Conservation (phyloP, 2,888 invertebrate genomes). For the Apamea anceps region DNA sequence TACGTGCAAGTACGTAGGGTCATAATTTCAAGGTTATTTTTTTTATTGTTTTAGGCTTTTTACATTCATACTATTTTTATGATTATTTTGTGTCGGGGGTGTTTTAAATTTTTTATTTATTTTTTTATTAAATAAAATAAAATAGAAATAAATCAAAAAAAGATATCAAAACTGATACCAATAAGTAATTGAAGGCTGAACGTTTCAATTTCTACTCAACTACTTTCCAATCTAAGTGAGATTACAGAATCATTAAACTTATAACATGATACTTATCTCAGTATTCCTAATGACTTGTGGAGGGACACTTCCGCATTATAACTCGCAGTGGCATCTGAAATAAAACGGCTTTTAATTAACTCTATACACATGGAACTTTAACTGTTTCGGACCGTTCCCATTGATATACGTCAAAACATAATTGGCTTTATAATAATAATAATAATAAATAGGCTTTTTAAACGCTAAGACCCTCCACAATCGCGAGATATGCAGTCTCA, state of each 20-base stretch:
- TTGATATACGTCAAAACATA: slow-evolving; percentile 15
- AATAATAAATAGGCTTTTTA: too few relatives aligned
- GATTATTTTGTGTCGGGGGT: too few relatives aligned
- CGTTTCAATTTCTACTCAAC: not conserved
- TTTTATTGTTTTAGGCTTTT: too few relatives aligned
- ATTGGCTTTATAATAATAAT: too few relatives aligned
- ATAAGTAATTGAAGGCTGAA: not conserved
- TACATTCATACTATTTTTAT: too few relatives aligned
- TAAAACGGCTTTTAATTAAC: slow-evolving; percentile 66
- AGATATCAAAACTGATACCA: not conserved
- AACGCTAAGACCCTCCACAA: too few relatives aligned
- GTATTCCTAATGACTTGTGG: slow-evolving; percentile 56
- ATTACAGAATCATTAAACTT: slow-evolving; percentile 21
- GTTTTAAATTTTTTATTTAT: too few relatives aligned
- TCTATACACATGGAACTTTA: slow-evolving; percentile 57
- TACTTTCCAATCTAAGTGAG: not conserved
- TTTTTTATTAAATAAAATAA: too few relatives aligned
- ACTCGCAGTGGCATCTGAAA: slow-evolving; percentile 55
- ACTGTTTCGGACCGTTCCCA: slow-evolving; percentile 42
- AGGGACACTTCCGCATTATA: slow-evolving; percentile 62
- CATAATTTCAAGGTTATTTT: too few relatives aligned
- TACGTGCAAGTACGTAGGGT: too few relatives aligned
- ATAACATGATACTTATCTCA: slow-evolving; percentile 41
- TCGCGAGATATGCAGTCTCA: too few relatives aligned
- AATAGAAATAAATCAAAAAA: too few relatives aligned